Base-by-base conservation (phyloP, 2,888 invertebrate genomes). In the Drosophila melanocephala region DNA sequence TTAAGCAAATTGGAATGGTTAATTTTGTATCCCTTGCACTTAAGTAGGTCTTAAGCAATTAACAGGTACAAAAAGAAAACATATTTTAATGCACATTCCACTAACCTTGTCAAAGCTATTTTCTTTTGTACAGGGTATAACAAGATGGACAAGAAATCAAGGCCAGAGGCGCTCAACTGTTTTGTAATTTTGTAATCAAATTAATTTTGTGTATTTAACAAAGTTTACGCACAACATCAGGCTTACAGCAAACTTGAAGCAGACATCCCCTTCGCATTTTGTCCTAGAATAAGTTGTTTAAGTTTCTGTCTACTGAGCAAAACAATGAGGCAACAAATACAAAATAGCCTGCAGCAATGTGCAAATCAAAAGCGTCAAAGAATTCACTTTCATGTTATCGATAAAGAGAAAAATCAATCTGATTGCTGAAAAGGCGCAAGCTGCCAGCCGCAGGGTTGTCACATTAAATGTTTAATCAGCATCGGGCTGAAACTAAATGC, bases 181-280 rank as follows among this genome's bases (percentile, higher is more conserved):
- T 77, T 80, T 77, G 64, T 72, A 84, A 89, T 62, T 81, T 81
- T 72, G 77, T 83, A 79, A 86, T 83, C 77, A 89, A 86, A 85
- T 87, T 87, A 87, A 77, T 77, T 64, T 81, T 89, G 85, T 89
- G 85, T 89, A 82, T 81, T 83, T 86, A 78, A 78, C 75, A 72
- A 83, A 81, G 72, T 79, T 80, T 73, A 51, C 68, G 59, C 30
- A 32, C 37, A 63, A 63, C 50, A 37, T 62, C 52, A 67, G 52
- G 51, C 59, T 73, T 30, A 73, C 78, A 63, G 51, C 61, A 50
- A 75, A 66, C 51, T 75, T 75, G 5, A 74, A 59, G 79, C 33
- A 37, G 12, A 5, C 28, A 16, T 39, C 22, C 30, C 16, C 12
- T 32, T 26, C 44, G 35, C 51, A 35, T n/a, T 26, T 55, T 22